Percentiles rank a stretch among this genome's conserved stretches.
Conservation (phyloP, 2,888 invertebrate genomes). For the Cotesia congregata region DNA sequence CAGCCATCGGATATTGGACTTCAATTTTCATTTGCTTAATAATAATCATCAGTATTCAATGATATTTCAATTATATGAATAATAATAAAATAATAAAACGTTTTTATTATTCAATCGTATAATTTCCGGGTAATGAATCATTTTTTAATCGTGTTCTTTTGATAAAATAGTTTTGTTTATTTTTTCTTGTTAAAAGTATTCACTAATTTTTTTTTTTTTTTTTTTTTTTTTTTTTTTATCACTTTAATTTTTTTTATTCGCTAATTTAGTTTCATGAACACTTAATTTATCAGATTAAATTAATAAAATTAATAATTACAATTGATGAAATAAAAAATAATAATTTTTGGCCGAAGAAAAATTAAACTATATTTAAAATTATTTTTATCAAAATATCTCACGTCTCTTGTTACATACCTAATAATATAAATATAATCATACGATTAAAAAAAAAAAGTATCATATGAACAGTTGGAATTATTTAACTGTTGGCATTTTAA, state of each 20-base stretch:
- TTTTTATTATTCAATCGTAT: background rate
- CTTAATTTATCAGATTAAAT: too few species aligned
- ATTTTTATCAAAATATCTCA: background rate
- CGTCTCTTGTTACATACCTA: conserved; percentile 10
- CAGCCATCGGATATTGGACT: conserved; percentile 11
- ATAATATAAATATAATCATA: background rate
- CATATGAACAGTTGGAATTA: conserved; percentile 7
- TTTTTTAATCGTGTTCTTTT: background rate
- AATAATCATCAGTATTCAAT: background rate
- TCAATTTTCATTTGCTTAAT: background rate
- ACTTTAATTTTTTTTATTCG: background rate
- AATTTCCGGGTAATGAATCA: background rate
- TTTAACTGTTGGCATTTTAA: background rate
- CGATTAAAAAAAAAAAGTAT: background rate
- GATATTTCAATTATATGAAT: background rate
- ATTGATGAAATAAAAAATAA: too few species aligned
- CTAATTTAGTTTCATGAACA: background rate
- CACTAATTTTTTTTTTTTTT: too few species aligned
- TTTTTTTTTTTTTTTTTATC: background rate
- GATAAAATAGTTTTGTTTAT: background rate
- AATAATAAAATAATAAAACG: background rate
- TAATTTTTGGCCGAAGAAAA: too few species aligned
- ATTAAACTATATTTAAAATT: background rate
- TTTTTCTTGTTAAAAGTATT: background rate
- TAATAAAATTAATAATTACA: too few species aligned